Percentiles rank a stretch among this genome's conserved stretches.
These are phyloP conservation scores for Rhamphomyia laevipes DNA, from an alignment of 2,888 invertebrate genomes.

Conservation along the genomic window DNA sequence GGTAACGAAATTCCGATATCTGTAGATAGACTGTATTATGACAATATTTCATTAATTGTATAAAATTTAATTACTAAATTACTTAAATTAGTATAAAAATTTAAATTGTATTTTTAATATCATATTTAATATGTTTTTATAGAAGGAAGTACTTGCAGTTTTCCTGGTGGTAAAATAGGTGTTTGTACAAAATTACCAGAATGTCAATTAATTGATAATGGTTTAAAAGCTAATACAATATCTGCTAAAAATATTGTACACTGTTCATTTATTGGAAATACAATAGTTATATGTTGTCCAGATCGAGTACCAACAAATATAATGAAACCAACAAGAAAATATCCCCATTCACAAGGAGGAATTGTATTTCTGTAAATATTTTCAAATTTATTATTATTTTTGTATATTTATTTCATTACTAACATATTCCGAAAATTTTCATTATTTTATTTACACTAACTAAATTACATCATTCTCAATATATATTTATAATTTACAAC, in stretches of 20 bases:
- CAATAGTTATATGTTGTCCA: conserved; percentile 29
- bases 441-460: too few species aligned
- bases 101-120: too few species aligned
- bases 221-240: conserved; percentile 16
- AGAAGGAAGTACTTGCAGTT: conserved; percentile 12
- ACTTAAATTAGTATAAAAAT: too few species aligned
- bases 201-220: conserved; percentile 17
- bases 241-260: conserved; percentile 16
- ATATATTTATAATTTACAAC: not conserved
- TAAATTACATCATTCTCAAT: too few species aligned
- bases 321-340: not conserved
- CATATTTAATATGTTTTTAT: not conserved
- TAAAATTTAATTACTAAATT: too few species aligned
- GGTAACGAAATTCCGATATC: too few species aligned
- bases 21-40: too few species aligned
- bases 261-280: conserved; percentile 21
- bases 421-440: too few species aligned
- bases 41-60: too few species aligned
- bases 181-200: conserved; percentile 18
- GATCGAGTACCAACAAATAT: not conserved
- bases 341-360: not conserved
- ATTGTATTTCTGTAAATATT: not conserved
- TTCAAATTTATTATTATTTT: not conserved
- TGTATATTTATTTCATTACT: too few species aligned
- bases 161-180: conserved; percentile 16